These are phyloP conservation scores for Phylloscopus whistleri DNA, from an alignment of 2,113 vertebrate genomes.

Conservation along the genomic window DNA sequence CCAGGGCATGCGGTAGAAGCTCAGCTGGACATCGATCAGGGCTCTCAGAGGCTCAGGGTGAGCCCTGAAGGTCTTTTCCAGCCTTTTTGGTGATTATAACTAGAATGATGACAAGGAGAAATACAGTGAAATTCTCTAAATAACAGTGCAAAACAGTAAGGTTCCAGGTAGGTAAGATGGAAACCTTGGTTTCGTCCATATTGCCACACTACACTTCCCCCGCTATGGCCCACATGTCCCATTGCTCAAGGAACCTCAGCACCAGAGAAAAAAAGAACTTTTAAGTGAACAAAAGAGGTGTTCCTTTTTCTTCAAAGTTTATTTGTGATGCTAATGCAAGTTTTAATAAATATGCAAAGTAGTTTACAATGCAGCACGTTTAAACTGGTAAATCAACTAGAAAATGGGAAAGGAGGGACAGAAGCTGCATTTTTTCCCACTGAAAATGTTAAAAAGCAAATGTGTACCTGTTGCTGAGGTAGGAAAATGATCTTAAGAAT, in stretches of 20 bases:
- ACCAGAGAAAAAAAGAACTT: not conserved
- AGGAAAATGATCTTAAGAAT: not conserved
- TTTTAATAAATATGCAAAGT: not conserved
- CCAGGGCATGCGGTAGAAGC: too few relatives aligned
- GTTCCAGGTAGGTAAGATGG: not conserved
- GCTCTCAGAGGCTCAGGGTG: not conserved
- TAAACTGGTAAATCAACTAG: not conserved
- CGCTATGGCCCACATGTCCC: not conserved
- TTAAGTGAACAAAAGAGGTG: not conserved
- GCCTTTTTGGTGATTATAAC: not conserved
- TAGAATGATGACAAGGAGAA: not conserved
- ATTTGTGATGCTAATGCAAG: not conserved
- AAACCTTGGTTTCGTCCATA: not conserved
- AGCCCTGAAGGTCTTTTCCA: not conserved
- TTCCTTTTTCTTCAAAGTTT: not conserved
- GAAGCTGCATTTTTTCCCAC: not conserved
- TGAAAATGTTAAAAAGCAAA: not conserved
- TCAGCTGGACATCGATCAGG: not conserved
- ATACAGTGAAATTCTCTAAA: not conserved
- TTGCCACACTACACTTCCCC: not conserved
- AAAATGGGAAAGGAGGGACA: not conserved
- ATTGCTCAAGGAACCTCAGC: not conserved
- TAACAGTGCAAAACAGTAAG: not conserved
- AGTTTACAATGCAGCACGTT: not conserved
- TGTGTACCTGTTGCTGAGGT: not conserved